These are phyloP conservation scores for Hippocampus comes DNA, from an alignment of 2,113 vertebrate species.

Conservation along the genomic window DNA sequence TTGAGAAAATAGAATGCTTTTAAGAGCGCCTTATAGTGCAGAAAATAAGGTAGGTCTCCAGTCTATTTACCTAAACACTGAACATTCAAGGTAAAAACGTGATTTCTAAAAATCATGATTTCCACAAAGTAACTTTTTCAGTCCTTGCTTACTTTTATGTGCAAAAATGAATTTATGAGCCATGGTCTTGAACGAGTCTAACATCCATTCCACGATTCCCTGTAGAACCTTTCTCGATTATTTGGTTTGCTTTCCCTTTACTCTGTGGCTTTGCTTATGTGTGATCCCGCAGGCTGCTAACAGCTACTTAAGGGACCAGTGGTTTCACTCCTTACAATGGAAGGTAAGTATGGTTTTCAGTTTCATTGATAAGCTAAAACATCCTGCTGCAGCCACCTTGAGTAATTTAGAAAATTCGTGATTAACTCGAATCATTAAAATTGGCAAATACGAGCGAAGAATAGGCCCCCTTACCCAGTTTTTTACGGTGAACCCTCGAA, in stretches of 20 bases:
- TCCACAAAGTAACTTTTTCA: not conserved
- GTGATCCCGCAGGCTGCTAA: slow-evolving; percentile 85
- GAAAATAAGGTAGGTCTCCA: too few relatives aligned
- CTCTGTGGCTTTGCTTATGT: slow-evolving; percentile 14
- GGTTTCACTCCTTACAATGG: slow-evolving; percentile 99
- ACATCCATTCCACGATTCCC: not conserved
- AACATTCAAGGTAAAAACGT: too few relatives aligned
- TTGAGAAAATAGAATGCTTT: too few relatives aligned
- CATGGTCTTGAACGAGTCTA: not conserved
- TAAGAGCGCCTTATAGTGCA: too few relatives aligned
- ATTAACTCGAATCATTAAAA: too few relatives aligned
- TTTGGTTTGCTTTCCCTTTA: not conserved
- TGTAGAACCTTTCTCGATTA: not conserved
- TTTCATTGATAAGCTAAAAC: not conserved
- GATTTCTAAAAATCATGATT: too few relatives aligned
- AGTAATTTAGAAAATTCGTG: too few relatives aligned
- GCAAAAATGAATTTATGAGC: not conserved
- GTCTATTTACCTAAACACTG: too few relatives aligned
- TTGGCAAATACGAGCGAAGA: too few relatives aligned
- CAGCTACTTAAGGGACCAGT: slow-evolving; percentile 98
- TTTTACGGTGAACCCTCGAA: too few relatives aligned
- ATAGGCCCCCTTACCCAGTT: too few relatives aligned
- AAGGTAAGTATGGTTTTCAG: slow-evolving; percentile 76
- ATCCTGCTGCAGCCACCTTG: not conserved
- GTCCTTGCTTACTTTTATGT: too few relatives aligned